Conservation (phyloP, 1,140 invertebrate species). For the Zaprionus africanus region DNA sequence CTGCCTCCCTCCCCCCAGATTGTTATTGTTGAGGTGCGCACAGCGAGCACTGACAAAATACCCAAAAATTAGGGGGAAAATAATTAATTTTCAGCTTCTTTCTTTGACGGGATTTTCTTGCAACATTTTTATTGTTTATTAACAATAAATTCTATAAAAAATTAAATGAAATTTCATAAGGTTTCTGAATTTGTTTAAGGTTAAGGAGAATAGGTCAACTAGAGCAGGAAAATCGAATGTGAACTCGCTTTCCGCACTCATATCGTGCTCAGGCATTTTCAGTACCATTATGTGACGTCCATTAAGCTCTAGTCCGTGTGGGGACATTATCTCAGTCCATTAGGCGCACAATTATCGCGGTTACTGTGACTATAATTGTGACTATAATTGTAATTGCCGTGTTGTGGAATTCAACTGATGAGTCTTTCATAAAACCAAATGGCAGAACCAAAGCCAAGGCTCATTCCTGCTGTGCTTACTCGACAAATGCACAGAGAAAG, state of each 20-base stretch:
- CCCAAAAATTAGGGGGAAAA: slow-evolving; percentile 12
- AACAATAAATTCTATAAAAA: background rate
- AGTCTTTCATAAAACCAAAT: slow-evolving; percentile 29
- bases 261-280: background rate
- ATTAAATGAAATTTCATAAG: background rate
- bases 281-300: slow-evolving; percentile 9
- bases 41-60: background rate
- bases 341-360: slow-evolving; percentile 12
- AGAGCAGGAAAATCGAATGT: background rate
- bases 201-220: too few species aligned
- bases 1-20: slow-evolving; percentile 20
- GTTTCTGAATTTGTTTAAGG: background rate
- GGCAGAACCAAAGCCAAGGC: background rate
- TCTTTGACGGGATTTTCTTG: slow-evolving; percentile 1
- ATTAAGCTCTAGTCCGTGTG: slow-evolving; percentile 33
- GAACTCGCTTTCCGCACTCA: background rate
- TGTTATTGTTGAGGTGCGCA: background rate
- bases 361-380: slow-evolving; percentile 49
- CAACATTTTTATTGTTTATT: background rate
- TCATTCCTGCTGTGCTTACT: background rate
- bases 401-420: slow-evolving; percentile 16
- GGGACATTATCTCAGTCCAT: slow-evolving; percentile 32
- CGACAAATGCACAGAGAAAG: background rate
- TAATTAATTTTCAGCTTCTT: slow-evolving; percentile 31
- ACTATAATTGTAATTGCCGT: slow-evolving; percentile 34